Evolutionary conservation across 2,888 invertebrate genomes (phyloP), one percentile per base, ranked within the genome.

Genomic region (Auanema freiburgensis): DNA sequence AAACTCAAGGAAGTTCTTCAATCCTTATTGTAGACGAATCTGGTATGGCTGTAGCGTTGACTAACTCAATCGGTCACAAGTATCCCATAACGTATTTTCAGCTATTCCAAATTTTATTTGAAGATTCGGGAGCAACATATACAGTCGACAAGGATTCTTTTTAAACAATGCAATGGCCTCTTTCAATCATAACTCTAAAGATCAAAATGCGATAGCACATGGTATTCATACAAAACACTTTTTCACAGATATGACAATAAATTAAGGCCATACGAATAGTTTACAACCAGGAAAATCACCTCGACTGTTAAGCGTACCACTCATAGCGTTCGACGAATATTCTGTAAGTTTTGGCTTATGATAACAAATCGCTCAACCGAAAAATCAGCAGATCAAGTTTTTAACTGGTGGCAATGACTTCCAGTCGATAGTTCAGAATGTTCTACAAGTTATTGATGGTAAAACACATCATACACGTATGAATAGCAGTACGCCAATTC

Each of bases 271-370:
- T 18, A 3, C 21, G 4, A 46, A 46, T 21, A 46, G 46, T 46
- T 21, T 46, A 21, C 46, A 46, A 46, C 46, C 46, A 5, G 46
- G 46, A 46, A 46, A 46, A 21, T 18, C 16, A 16, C 46, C 46
- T 8, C 3, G 33, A 33, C 4, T 33, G 33, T 33, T 33, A 8
- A 33, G 33, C 33, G 8, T 8, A 33, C 33, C 33, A 8, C 33
- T 33, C 33, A 33, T 33, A 3, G 33, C 33, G 3, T 33, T 33
- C 33, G 33, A 33, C 8, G 33, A 33, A 8, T 3, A 33, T 5
- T 33, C 33, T 8, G 33, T 33, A 33, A 33, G 33, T 33, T 8
- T 33, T 8, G 8, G 3, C 8, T 33, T 33, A 33, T 33, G 33
- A 33, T n/a, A 33, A 33, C 8, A 8, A 33, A 8, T 33, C n/a